Base-by-base conservation (phyloP, 2,888 invertebrate species). In the Erpobdella octoculata region DNA sequence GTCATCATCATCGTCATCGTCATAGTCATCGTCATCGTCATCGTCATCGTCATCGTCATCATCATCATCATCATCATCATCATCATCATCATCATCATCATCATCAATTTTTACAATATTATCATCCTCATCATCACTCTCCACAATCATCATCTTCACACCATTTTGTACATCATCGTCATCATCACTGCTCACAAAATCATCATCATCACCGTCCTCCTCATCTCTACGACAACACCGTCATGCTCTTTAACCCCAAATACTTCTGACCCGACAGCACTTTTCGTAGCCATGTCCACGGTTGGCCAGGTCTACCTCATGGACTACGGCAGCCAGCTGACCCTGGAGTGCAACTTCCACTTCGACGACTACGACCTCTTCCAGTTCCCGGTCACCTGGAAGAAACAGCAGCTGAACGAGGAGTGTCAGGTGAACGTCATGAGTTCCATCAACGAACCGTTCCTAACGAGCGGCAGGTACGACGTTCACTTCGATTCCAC, bases 381-480 rank as follows among this genome's bases (percentile, higher is more conserved):
- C 46, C 67, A 46, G 31, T 67, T 46, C 21, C 67, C 67, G 5
- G 67, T 67, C 41, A 67, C 67, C 25, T 67, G 67, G 67, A 41
- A 21, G 21, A 67, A 67, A 67, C 53, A 53, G 28, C 53, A 53
- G 15, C n/a, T 53, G 21, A 53, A 21, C 21, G 53, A 53, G 28
- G 53, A 53, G 28, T 53, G 53, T 28, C 53, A 53, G 53, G 53
- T 53, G 18, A 53, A 53, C 53, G 53, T 53, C 9, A 53, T 53
- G 53, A 53, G 53, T 9, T 53, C 53, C 53, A 53, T 53, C 53
- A 53, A 53, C n/a, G 53, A 53, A 15, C 53, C 53, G 1, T 53
- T 53, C 18, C 28, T 53, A 25, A 25, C 53, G 8, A 9, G 21
- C 15, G 53, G n/a, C 21, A 53, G 28, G 53, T 6, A 25, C 9